Evolutionary conservation across 2,797 vertebrate genomes (phyloP).

Genomic region (Chrosomus eos): DNA sequence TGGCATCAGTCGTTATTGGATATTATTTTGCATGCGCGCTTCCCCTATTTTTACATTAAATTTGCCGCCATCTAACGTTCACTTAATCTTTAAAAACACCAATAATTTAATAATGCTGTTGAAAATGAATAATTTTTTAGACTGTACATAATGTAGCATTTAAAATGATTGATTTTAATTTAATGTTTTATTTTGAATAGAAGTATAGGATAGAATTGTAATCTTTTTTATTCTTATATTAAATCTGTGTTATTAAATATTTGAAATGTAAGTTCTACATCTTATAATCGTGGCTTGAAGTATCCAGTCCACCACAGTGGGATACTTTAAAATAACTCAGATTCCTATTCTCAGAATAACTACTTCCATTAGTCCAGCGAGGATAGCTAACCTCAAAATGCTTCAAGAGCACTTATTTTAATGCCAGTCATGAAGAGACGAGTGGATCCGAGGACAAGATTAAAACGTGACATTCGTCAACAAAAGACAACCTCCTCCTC

Average conservation of each 20-base stretch:
- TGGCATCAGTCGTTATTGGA: background rate
- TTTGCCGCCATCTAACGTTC: background rate
- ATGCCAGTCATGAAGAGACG: conserved; percentile 38
- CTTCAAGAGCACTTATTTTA: conserved; percentile 56
- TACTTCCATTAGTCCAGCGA: conserved; percentile 63
- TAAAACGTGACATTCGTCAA: conserved; percentile 30
- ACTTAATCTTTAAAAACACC: background rate
- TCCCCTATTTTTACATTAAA: background rate
- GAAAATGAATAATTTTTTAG: background rate
- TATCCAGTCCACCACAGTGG: conserved; percentile 54
- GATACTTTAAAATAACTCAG: conserved; percentile 57
- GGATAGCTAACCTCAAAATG: conserved; percentile 68
- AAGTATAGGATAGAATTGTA: background rate
- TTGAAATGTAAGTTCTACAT: background rate
- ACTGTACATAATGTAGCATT: background rate
- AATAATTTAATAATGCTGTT: too few relatives aligned
- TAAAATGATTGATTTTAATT: background rate
- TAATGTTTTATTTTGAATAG: background rate
- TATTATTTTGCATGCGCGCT: background rate
- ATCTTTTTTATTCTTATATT: background rate
- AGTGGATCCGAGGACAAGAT: conserved; percentile 32
- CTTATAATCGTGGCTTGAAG: conserved; percentile 35
- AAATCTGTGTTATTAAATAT: background rate
- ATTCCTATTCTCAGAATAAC: conserved; percentile 72
- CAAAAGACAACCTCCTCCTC: conserved; percentile 28